Evolutionary conservation across 2,113 vertebrate species (phyloP), one percentile per base, ranked within the genome.

Genomic region (Phyllopteryx taeniolatus): DNA sequence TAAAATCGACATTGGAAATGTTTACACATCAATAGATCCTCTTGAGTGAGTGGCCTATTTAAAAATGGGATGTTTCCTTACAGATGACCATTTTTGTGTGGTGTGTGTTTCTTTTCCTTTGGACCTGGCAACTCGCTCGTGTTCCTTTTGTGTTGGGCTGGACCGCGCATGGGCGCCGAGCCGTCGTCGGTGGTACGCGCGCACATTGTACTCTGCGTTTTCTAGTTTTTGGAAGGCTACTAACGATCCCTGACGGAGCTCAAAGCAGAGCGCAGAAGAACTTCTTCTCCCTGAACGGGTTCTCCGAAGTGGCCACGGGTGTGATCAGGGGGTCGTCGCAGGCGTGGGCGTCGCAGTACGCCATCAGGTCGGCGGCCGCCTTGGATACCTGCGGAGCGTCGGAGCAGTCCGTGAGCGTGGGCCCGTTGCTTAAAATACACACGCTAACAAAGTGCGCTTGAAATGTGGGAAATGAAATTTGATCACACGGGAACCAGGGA

Each of bases 271-370:
- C 94, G 46, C 95, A 96, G 91, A 96, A 96, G 89, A 97, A 95
- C 46, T 98, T 98, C 91, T 98, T 98, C 93, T 98, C 96, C 77
- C 95, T 92, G 90, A 95, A 98, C 0, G 96, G 96, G 87, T 98
- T 97, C 87, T 98, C 96, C 56, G 96, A 98, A 80, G 95, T 96
- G 86, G 95, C 95, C 91, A 98, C 95, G 0, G 95, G 95, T 60
- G 92, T 95, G 92, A 98, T 95, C 74, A 97, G 93, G 4, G 96
- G 96, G 79, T 98, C 96, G 73, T 98, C 95, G 2, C 94, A 94
- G 82, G 93, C 88, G 31, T 97, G 95, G 60, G 95, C 94, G 39
- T 96, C 95, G 53, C 96, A 98, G 90, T 96, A 97, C 1, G 95
- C 93, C 94, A 97, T 96, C 87, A 97, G 89, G 81, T 98, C 96